A percentile compares a stretch with the other conserved stretches of the same genome.
phyloP scores from a whole-genome alignment of 2,797 vertebrate species.

The Sebastes kiyomatsui region DNA sequence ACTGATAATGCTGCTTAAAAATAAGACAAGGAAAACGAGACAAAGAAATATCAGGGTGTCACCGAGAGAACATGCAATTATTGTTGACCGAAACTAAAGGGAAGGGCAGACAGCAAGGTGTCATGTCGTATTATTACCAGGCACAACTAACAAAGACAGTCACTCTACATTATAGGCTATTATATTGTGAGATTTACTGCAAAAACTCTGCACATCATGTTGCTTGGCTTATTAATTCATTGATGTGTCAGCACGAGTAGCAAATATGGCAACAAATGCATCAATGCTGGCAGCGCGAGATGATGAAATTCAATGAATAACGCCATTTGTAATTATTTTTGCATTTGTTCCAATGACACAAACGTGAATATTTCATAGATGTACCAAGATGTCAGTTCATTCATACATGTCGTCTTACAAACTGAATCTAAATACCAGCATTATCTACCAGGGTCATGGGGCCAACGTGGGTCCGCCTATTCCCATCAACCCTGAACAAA shows the following conservation, averaged over 20 bases:
- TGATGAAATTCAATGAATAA: neutral
- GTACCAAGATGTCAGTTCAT: neutral
- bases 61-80: neutral
- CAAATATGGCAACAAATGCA: neutral
- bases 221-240: neutral
- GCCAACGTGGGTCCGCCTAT: neutral
- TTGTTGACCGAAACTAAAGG: neutral
- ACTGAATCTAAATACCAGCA: neutral
- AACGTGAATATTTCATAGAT: neutral
- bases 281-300: neutral
- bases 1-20: neutral
- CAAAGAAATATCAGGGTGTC: neutral
- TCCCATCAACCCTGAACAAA: neutral
- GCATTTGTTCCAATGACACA: neutral
- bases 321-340: neutral
- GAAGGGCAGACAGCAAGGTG: neutral
- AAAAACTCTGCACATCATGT: neutral
- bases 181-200: neutral
- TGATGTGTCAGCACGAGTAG: neutral
- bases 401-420: too few species aligned
- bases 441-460: neutral
- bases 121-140: neutral
- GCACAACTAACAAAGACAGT: neutral
- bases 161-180: neutral
- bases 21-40: neutral